These are phyloP conservation scores for Brienomyrus longianalis DNA, from an alignment of 2,113 vertebrate species.

Conservation along the genomic window DNA sequence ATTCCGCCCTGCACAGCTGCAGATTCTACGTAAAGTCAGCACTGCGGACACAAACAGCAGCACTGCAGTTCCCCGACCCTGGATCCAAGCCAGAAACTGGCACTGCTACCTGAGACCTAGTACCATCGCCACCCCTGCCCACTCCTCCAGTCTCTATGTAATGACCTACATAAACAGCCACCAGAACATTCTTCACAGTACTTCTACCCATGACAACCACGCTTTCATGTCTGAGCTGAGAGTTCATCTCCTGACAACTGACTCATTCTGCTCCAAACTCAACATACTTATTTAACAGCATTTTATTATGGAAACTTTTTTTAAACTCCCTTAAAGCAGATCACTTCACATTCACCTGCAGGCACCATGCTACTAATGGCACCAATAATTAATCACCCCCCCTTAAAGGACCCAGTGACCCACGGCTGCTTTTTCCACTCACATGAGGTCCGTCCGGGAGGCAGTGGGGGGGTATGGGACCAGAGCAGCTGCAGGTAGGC, in stretches of 20 bases:
- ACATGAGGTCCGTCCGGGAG: neutral
- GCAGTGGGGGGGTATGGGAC: conserved; percentile 14
- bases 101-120: neutral
- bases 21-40: neutral
- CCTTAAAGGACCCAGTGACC: neutral
- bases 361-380: neutral
- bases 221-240: neutral
- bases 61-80: neutral
- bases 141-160: neutral
- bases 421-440: neutral
- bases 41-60: neutral
- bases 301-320: neutral
- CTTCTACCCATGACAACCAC: neutral
- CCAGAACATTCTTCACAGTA: neutral
- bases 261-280: neutral
- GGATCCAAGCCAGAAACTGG: neutral
- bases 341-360: neutral
- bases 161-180: neutral
- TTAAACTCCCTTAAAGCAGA: neutral
- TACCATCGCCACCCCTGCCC: neutral
- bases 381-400: neutral
- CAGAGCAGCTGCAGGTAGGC: conserved; percentile 39
- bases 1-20: no score
- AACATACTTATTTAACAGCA: neutral
- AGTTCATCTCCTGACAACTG: neutral